These are phyloP conservation scores for Neoarius graeffei DNA, from an alignment of 2,113 vertebrate genomes.

Conservation along the genomic window DNA sequence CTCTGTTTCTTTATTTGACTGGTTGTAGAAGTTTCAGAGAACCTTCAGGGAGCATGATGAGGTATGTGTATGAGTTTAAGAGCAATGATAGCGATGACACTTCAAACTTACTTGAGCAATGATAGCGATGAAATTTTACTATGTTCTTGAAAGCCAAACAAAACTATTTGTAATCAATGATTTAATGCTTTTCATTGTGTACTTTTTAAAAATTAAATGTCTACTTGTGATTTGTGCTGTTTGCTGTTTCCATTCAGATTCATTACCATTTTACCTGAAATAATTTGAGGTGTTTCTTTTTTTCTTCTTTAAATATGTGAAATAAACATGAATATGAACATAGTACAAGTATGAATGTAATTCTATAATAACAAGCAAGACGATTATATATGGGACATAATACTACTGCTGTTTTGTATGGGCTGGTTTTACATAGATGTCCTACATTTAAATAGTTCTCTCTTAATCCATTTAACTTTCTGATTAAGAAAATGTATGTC, in stretches of 20 bases:
- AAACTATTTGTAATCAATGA: slow-evolving; percentile 45
- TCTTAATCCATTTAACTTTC: background rate
- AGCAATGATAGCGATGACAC: slow-evolving; percentile 37
- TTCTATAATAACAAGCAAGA: no score
- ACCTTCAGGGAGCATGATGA: slow-evolving; percentile 17
- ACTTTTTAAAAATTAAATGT: slow-evolving; percentile 46
- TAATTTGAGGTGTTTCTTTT: background rate
- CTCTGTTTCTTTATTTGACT: slow-evolving; percentile 46
- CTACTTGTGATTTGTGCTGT: slow-evolving; percentile 28
- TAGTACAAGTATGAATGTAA: background rate
- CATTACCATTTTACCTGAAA: background rate
- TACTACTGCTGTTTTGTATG: background rate
- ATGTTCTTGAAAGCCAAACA: slow-evolving; percentile 27
- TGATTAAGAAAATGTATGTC: background rate
- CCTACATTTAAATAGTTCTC: background rate
- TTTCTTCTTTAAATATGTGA: background rate
- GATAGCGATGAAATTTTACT: slow-evolving; percentile 13
- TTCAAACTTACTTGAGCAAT: slow-evolving; percentile 9
- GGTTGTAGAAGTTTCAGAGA: slow-evolving; percentile 42
- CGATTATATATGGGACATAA: background rate
- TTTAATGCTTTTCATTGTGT: slow-evolving; percentile 25
- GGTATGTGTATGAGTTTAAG: background rate
- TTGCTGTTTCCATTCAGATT: background rate
- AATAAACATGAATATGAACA: background rate
- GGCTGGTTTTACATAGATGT: background rate